Evolutionary conservation across 2,888 invertebrate genomes (phyloP).

Genomic region (Corythucha ciliata): DNA sequence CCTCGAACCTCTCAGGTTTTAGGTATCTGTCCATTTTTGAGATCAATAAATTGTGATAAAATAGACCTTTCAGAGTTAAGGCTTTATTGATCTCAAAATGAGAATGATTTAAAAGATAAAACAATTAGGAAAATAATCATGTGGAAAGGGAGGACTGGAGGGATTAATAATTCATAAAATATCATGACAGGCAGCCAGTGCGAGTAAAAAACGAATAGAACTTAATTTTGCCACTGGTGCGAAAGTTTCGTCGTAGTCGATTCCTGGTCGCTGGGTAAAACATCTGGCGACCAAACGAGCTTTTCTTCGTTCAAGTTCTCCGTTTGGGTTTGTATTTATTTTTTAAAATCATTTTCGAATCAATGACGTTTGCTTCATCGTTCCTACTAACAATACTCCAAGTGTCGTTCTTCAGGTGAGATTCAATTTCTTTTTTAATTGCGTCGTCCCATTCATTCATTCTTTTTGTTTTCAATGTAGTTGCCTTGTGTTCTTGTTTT

Average conservation of each 20-base stretch:
- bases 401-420: conserved; percentile 18
- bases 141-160: no score
- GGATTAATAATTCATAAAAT: no score
- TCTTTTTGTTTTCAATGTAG: no score
- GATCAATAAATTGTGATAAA: no score
- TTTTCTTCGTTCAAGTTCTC: conserved; percentile 10
- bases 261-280: neutral
- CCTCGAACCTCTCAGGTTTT: no score
- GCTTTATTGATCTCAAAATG: no score
- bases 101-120: no score
- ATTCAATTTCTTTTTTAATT: conserved; percentile 16
- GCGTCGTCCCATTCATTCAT: conserved; percentile 22
- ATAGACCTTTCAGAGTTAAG: no score
- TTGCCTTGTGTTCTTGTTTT: no score
- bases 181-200: no score
- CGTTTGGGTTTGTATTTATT: conserved; percentile 21
- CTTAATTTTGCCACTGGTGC: neutral
- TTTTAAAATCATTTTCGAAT: conserved; percentile 13
- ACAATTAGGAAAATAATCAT: no score
- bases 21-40: no score
- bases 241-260: neutral
- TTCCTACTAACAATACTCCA: conserved; percentile 9
- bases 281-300: neutral
- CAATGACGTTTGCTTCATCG: conserved; percentile 7
- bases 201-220: conserved; percentile 27